Evolutionary conservation across 1,140 invertebrate species (phyloP), one percentile per base, ranked within the genome.

Genomic region (Brachionus koreanus): DNA sequence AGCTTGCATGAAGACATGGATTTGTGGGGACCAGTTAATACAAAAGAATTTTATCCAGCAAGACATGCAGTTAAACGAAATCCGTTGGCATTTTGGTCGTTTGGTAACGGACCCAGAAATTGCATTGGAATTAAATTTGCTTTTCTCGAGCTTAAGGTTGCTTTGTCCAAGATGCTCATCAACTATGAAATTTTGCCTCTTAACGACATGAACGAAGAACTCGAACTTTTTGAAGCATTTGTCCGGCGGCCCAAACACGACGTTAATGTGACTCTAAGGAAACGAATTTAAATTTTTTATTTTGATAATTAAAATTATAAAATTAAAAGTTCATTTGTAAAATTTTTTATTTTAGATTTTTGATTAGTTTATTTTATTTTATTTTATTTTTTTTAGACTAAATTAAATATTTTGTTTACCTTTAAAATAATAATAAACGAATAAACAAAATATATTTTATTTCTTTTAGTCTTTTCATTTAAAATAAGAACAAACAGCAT

Each of bases 81-180:
- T 46, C 84, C 86, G 0, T 85, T 85, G 39, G 85, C 84, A 2
- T 88, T 84, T 75, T 81, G 88, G 23, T 86, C 88, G 12, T 89
- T 89, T 77, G 87, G 87, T 4, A 86, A 86, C 19, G 88, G 88
- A 13, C 87, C 87, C 0, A 84, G 87, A 61, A 87, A 85, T 72
- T 89, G 88, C 82, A 86, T 89, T 43, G 88, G 87, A 0, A 85
- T 86, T 83, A 84, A 86, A 57, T 87, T 88, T 65, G 87, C 87
- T 25, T 83, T 87, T 23, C 25, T 87, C 19, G 87, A 87, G 76
- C 84, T 86, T 1, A 88, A 87, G 74, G 81, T 86, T 2, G 84
- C 86, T 1, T 83, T 87, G 5, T 83, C 43, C 12, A 43, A 63
- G n/a, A 65, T 81, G 29, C 7, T 81, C 4, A n/a, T 25, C 25